Evolutionary conservation across 2,113 vertebrate species (phyloP).

Genomic region (Plestiodon gilberti): DNA sequence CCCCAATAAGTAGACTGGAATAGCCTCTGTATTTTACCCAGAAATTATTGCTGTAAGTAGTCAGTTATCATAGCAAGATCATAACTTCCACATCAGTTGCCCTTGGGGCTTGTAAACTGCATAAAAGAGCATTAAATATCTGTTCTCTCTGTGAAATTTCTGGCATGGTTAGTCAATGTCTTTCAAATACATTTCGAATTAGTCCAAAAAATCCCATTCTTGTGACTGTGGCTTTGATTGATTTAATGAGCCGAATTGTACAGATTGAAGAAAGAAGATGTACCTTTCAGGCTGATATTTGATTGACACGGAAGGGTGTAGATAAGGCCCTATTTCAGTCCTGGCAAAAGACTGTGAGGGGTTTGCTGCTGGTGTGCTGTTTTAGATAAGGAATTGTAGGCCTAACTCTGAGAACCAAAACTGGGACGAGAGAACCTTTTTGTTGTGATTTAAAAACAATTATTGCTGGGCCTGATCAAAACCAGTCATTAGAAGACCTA

Average conservation of each 20-base stretch:
- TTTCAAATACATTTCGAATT: background rate
- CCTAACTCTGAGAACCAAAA: background rate
- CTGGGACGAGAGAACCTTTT: background rate
- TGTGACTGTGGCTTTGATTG: background rate
- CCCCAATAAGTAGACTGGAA: background rate
- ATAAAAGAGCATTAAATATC: background rate
- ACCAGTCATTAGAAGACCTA: background rate
- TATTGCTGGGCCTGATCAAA: background rate
- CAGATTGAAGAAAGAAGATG: background rate
- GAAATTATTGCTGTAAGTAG: background rate
- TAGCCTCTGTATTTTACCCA: background rate
- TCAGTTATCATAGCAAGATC: background rate
- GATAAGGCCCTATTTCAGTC: background rate
- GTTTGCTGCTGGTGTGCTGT: background rate
- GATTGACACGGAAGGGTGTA: constrained; percentile 1
- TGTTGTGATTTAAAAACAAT: background rate
- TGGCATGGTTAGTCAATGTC: no score
- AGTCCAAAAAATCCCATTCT: background rate
- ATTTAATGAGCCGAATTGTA: background rate
- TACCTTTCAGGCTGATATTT: background rate
- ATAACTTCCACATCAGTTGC: no score
- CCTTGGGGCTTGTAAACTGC: background rate
- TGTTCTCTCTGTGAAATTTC: background rate
- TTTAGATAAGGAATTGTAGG: background rate
- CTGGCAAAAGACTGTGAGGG: background rate